Conservation (phyloP, 2,113 vertebrate species). For the Tamias sibiricus region DNA sequence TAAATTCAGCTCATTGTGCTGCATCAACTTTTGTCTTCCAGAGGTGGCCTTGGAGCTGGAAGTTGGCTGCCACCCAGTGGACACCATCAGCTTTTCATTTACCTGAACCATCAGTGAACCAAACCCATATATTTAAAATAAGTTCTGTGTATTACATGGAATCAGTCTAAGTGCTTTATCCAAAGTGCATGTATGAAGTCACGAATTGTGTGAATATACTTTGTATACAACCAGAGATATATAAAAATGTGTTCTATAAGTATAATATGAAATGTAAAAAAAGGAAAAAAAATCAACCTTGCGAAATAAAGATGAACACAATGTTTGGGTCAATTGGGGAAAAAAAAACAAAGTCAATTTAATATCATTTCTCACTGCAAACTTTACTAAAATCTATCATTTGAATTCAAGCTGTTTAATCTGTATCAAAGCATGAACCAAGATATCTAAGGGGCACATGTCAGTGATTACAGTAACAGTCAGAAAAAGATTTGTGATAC, state of each 20-base stretch:
- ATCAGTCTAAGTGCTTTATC: neutral
- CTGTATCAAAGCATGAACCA: neutral
- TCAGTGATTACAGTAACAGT: neutral
- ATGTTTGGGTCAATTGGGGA: too few species aligned
- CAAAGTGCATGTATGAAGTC: too few species aligned
- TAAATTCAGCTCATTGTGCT: neutral
- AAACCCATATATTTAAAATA: neutral
- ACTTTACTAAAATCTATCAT: neutral
- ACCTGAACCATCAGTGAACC: neutral
- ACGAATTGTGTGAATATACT: too few species aligned
- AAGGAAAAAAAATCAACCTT: too few species aligned
- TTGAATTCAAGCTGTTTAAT: neutral
- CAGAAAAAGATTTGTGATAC: neutral
- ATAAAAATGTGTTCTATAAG: too few species aligned
- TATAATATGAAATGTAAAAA: too few species aligned
- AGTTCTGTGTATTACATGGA: neutral
- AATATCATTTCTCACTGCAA: neutral
- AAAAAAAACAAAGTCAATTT: too few species aligned
- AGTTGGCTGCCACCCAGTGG: constrained; percentile 69
- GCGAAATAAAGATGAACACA: too few species aligned
- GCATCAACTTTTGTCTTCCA: neutral
- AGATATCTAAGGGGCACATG: neutral
- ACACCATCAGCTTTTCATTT: constrained; percentile 64
- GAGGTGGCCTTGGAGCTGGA: constrained; percentile 1
- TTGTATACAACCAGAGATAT: too few species aligned